Conservation (phyloP, 2,797 vertebrate species). For the Eospalax fontanierii region DNA sequence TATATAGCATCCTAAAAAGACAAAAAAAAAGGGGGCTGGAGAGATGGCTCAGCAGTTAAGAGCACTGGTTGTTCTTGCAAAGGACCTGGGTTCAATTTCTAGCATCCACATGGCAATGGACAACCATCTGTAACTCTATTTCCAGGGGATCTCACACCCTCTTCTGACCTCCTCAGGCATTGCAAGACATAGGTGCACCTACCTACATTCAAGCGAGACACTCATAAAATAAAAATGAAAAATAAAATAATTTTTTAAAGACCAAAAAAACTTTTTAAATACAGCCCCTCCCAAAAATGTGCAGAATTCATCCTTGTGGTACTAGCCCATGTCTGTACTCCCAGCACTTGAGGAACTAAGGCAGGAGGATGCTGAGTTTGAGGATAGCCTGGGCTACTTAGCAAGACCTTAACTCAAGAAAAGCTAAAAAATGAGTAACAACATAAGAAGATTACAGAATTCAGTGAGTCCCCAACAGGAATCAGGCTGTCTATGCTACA, state of each 20-base stretch:
- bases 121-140: no score
- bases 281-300: slow-evolving; percentile 89
- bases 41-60: no score
- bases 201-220: no score
- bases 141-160: no score
- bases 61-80: no score
- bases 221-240: no score
- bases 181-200: no score
- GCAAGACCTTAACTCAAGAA: not conserved
- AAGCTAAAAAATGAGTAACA: not conserved
- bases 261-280: slow-evolving; percentile 92
- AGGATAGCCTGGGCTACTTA: not conserved
- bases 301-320: not conserved
- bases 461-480: not conserved
- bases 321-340: not conserved
- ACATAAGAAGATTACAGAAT: not conserved
- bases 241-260: slow-evolving; percentile 86
- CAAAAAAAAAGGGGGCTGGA: slow-evolving; percentile 86
- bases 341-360: not conserved
- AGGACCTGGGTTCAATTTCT: no score
- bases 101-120: no score
- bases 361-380: not conserved
- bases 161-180: no score
- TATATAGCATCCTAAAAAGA: slow-evolving; percentile 96
- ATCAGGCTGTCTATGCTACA: not conserved